Base-by-base conservation (phyloP, 1,140 invertebrate genomes). In the Drosophila navojoa region DNA sequence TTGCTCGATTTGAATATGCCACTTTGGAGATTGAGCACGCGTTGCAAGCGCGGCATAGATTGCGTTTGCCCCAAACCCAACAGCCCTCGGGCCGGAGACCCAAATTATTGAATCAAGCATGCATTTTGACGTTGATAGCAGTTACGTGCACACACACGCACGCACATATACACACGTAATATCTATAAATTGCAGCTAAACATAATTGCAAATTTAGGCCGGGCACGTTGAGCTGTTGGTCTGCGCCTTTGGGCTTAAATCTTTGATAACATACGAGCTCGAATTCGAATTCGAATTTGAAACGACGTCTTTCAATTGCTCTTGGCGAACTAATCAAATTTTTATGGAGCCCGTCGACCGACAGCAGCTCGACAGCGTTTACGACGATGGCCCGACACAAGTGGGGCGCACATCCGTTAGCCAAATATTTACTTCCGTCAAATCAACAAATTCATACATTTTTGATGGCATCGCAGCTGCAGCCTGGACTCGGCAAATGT, bases 391-490 rank as follows among this genome's bases (percentile, higher is more conserved):
- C 59, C 52, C 25, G n/a, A 44, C 61, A 49, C 61, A 61, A 62
- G 45, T 70, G 44, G 25, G 59, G 52, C 38, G 64, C 63, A 59
- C 63, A 74, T 55, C 22, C 69, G 57, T 62, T 71, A 69, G 76
- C 59, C 79, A 82, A 82, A 82, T 82, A 76, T 82, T 82, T 82
- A 81, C 80, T 82, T 82, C 80, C 80, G 79, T 82, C 80, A 82
- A 84, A 82, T 82, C 80, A 82, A 82, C 80, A 82, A 82, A 82
- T 82, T 76, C 79, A 82, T 82, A 79, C 76, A 82, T 79, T 79
- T 82, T 82, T 82, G 80, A 82, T 82, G 80, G 66, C 66, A 71
- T 63, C 67, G 67, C 79, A 76, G 55, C 55, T 60, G 64, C 55
- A 49, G 27, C 49, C 53, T 19, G 47, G 40, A 55, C 49, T 29